Conservation (phyloP, 2,888 invertebrate species). For the Tetropium fuscum region DNA sequence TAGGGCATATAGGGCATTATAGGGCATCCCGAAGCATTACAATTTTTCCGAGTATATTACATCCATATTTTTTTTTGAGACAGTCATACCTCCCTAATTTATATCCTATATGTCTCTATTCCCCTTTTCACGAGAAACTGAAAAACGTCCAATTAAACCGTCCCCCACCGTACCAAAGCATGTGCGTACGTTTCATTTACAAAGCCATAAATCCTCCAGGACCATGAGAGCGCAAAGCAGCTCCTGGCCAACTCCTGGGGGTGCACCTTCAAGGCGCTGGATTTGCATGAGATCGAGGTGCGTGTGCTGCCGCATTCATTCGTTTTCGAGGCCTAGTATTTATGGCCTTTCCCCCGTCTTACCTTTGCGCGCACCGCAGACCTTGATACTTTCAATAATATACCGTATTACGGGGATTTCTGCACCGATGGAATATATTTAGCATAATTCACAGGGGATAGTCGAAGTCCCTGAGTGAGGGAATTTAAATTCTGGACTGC, state of each 20-base stretch:
- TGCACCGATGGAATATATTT: slow-evolving; percentile 45
- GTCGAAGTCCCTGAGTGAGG: background rate
- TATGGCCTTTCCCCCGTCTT: slow-evolving; percentile 36
- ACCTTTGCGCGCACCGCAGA: slow-evolving; percentile 20
- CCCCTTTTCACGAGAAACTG: slow-evolving; percentile 5
- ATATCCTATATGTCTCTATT: slow-evolving; percentile 20
- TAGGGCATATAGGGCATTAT: too few relatives aligned
- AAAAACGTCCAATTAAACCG: background rate
- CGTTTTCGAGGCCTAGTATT: slow-evolving; percentile 37
- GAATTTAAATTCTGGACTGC: slow-evolving; percentile 3
- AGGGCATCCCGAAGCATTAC: too few relatives aligned
- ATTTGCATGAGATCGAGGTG: slow-evolving; percentile 48
- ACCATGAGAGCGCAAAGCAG: slow-evolving; percentile 21
- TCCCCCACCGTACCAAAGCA: slow-evolving; percentile 19
- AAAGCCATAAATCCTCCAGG: slow-evolving; percentile 47
- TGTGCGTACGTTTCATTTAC: slow-evolving; percentile 45
- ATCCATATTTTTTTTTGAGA: too few relatives aligned
- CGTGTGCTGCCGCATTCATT: slow-evolving; percentile 45
- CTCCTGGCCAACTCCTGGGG: slow-evolving; percentile 16
- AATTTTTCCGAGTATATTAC: too few relatives aligned
- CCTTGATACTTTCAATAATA: slow-evolving; percentile 48
- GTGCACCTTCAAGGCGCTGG: slow-evolving; percentile 39
- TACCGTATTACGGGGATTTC: slow-evolving; percentile 45
- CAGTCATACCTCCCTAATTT: background rate
- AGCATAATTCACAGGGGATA: slow-evolving; percentile 30